phyloP scores from a whole-genome alignment of 2,113 vertebrate species.

The Myiozetetes cayanensis region DNA sequence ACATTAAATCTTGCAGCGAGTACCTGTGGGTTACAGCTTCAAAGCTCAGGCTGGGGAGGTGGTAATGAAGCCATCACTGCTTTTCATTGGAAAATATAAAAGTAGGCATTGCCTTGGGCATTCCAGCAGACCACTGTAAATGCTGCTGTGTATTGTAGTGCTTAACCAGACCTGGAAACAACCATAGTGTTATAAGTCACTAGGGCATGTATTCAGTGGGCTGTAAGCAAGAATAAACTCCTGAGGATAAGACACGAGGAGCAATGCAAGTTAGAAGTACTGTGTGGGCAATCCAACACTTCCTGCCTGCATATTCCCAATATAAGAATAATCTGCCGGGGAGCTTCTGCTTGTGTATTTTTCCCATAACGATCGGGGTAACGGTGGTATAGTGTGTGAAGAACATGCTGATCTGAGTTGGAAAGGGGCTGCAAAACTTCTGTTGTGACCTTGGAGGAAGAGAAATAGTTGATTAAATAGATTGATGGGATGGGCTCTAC shows the following conservation, averaged over 20 bases:
- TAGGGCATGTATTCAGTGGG: neutral
- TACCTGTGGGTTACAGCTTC: neutral
- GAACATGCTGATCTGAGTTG: neutral
- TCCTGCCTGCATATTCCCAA: neutral
- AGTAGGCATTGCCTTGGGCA: neutral
- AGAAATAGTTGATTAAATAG: neutral
- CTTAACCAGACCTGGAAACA: neutral
- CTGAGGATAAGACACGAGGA: neutral
- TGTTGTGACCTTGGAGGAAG: neutral
- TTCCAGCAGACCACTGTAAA: neutral
- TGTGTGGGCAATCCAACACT: neutral
- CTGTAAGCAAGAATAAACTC: neutral
- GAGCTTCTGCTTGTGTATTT: neutral
- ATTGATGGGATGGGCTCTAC: neutral
- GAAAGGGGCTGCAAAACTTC: neutral
- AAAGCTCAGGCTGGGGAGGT: neutral
- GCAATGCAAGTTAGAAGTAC: neutral
- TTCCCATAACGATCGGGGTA: neutral
- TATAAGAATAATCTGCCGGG: neutral
- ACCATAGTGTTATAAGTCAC: neutral
- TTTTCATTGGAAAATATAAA: neutral
- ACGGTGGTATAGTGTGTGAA: neutral
- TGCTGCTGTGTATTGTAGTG: neutral
- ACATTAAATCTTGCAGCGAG: neutral
- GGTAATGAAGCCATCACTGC: neutral